phyloP scores from a whole-genome alignment of 2,888 invertebrate genomes.

The Leucoma salicis region DNA sequence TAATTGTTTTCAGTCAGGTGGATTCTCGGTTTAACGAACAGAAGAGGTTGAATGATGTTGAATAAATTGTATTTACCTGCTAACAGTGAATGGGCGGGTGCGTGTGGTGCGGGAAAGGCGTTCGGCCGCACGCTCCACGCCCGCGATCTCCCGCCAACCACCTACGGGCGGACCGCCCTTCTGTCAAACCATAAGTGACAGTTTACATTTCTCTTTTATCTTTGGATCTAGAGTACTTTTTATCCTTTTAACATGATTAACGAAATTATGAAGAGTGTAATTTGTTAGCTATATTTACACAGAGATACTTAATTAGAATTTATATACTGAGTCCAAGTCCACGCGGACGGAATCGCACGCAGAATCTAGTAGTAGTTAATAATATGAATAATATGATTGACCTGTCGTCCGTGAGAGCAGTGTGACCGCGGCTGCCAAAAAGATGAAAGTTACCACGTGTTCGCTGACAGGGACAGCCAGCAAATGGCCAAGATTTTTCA shows the following conservation, averaged over 20 bases:
- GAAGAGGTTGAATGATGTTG: not conserved
- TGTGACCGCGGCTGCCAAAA: conserved; percentile 79
- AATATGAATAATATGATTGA: no score
- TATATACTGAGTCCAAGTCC: no score
- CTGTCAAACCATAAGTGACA: conserved; percentile 43
- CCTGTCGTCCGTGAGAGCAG: conserved; percentile 81
- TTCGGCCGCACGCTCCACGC: conserved; percentile 75
- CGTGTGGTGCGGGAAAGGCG: conserved; percentile 77
- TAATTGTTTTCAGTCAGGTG: no score
- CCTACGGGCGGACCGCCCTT: conserved; percentile 78
- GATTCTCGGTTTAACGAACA: no score
- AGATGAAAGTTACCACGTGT: conserved; percentile 84
- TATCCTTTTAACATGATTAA: no score
- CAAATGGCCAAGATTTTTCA: conserved; percentile 87
- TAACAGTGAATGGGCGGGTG: conserved; percentile 82
- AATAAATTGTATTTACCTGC: conserved; percentile 62
- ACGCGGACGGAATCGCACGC: no score
- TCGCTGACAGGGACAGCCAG: conserved; percentile 87
- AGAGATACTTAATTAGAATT: no score
- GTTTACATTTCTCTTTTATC: no score
- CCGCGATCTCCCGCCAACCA: conserved; percentile 80
- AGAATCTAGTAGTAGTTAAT: no score
- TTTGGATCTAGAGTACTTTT: no score
- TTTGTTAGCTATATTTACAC: no score
- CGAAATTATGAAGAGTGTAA: no score